These are phyloP conservation scores for Xestia c-nigrum DNA, from an alignment of 2,888 invertebrate species.

Conservation along the genomic window DNA sequence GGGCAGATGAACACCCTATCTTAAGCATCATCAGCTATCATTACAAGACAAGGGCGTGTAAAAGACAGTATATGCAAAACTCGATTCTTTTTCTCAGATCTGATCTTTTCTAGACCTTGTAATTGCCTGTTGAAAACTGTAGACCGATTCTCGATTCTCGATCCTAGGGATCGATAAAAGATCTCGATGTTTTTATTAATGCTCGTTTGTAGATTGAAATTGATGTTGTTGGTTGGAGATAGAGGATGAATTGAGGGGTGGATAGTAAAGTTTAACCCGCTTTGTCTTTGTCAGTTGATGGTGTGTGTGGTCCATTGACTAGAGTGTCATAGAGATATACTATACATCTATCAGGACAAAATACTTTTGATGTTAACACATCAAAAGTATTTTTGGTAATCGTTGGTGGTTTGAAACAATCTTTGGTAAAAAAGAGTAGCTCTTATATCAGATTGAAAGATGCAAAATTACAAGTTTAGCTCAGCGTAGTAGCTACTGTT, in stretches of 20 bases:
- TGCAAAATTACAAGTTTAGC: not conserved
- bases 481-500: not conserved
- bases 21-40: constrained; percentile 39
- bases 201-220: constrained; percentile 38
- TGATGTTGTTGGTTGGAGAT: constrained; percentile 24
- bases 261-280: not conserved
- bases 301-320: constrained; percentile 28
- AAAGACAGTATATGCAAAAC: constrained; percentile 50
- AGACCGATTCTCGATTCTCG: constrained; percentile 51
- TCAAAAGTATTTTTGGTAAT: no score
- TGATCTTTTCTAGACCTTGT: not conserved
- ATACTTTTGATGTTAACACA: not conserved
- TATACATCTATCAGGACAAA: not conserved
- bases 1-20: constrained; percentile 48
- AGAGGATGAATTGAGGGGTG: not conserved
- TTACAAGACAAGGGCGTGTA: constrained; percentile 53
- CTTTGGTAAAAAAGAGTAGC: not conserved
- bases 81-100: constrained; percentile 37
- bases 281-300: constrained; percentile 30
- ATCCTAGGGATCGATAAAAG: constrained; percentile 51
- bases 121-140: constrained; percentile 51
- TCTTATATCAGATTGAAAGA: not conserved
- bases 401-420: not conserved
- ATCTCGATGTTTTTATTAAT: constrained; percentile 44
- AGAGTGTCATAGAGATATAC: no score